These are phyloP conservation scores for Cyrtonyx montezumae DNA, from an alignment of 2,113 vertebrate genomes.

Conservation along the genomic window DNA sequence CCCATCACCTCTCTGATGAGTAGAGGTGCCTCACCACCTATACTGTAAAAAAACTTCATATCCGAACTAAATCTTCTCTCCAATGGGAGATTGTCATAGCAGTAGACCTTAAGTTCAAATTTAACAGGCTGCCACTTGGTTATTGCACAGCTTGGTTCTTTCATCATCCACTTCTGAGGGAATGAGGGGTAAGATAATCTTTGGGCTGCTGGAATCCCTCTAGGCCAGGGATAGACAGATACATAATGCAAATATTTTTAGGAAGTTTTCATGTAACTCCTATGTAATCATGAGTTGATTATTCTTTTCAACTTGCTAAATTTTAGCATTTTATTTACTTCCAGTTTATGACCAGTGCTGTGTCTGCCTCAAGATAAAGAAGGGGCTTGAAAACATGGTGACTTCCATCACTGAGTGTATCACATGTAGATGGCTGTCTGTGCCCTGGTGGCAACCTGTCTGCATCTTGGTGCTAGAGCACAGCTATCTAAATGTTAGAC, in stretches of 20 bases:
- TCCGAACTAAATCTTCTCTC: too few relatives aligned
- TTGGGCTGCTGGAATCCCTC: neutral
- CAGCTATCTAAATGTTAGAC: neutral
- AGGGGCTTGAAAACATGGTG: neutral
- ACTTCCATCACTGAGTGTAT: neutral
- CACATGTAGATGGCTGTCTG: neutral
- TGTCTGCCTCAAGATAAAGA: neutral
- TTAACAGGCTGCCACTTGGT: neutral
- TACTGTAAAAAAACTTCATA: too few relatives aligned
- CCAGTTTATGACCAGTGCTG: neutral
- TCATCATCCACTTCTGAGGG: neutral
- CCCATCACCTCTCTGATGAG: too few relatives aligned
- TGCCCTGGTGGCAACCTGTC: neutral
- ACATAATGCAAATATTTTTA: neutral
- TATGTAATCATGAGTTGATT: neutral
- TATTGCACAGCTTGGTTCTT: neutral
- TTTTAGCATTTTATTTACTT: neutral
- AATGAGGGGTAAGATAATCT: neutral
- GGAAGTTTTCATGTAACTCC: neutral
- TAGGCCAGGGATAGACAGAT: neutral
- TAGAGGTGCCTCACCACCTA: too few relatives aligned
- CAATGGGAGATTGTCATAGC: neutral
- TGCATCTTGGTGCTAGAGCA: neutral
- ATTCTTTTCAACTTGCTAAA: neutral
- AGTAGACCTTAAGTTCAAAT: accelerated